Evolutionary conservation across 2,113 vertebrate genomes (phyloP).

Genomic region (Macrotis lagotis): DNA sequence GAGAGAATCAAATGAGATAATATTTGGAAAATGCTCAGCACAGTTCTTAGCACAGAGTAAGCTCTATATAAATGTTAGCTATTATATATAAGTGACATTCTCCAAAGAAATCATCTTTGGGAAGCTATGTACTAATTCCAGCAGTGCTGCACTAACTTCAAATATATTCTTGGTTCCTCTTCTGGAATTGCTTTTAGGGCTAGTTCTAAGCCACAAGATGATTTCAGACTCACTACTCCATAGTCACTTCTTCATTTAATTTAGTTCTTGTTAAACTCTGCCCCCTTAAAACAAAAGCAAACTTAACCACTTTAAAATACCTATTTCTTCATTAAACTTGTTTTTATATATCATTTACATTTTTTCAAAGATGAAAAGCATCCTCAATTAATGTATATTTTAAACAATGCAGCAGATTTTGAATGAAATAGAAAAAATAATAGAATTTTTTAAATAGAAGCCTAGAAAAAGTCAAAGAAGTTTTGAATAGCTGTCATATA

Average conservation of each 20-base stretch:
- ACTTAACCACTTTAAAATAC: neutral
- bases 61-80: neutral
- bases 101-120: neutral
- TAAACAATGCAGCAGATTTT: neutral
- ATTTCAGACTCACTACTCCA: neutral
- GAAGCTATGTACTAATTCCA: neutral
- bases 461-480: neutral
- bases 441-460: neutral
- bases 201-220: neutral
- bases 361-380: neutral
- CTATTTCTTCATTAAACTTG: neutral
- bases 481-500: neutral
- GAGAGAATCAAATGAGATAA: neutral
- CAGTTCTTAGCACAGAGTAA: neutral
- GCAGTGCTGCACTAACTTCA: neutral
- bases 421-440: neutral
- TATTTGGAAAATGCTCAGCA: neutral
- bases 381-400: neutral
- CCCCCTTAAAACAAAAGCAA: neutral
- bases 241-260: neutral
- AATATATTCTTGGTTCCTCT: neutral
- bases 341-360: neutral
- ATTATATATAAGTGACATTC: neutral
- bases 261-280: neutral
- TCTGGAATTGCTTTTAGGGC: neutral